A percentile compares a stretch with the other conserved stretches of the same genome.
Conservation (phyloP, 1,140 invertebrate genomes). For the Aphidius gifuensis region DNA sequence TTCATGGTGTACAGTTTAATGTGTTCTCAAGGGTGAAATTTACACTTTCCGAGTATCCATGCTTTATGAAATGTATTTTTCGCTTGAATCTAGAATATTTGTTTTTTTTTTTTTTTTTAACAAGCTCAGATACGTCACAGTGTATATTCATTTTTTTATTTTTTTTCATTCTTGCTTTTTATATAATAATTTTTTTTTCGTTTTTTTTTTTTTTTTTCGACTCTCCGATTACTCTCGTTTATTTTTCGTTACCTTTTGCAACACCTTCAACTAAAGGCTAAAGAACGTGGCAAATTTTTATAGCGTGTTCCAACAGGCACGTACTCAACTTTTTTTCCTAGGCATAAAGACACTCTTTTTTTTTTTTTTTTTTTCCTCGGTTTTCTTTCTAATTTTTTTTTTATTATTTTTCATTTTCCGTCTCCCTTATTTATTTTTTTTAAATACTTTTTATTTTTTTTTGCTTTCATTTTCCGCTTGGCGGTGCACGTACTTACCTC, state of each 20-base stretch:
- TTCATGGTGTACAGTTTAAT: too few species aligned
- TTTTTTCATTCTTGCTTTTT: constrained; percentile 12
- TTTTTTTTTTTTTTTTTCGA: constrained; percentile 8
- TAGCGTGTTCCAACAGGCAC: constrained; percentile 18
- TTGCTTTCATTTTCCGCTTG: constrained; percentile 27
- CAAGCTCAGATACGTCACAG: too few species aligned
- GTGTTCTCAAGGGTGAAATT: too few species aligned
- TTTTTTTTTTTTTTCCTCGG: not conserved
- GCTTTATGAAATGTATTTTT: too few species aligned
- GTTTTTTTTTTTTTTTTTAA: too few species aligned
- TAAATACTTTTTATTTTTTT: constrained; percentile 24
- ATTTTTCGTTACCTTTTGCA: constrained; percentile 4
- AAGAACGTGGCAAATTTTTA: constrained; percentile 23
- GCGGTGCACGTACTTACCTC: constrained; percentile 21
- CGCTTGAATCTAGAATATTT: too few species aligned
- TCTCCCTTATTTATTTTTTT: constrained; percentile 7
- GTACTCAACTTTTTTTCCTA: constrained; percentile 17
- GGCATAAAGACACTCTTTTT: not conserved
- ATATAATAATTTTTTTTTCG: constrained; percentile 11
- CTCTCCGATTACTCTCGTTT: not conserved
- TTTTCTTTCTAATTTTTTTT: not conserved
- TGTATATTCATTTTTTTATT: not conserved
- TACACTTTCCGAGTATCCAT: too few species aligned
- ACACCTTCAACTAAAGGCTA: constrained; percentile 4
- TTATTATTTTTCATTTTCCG: not conserved